A percentile compares a stretch with the other conserved stretches of the same genome.
These are phyloP conservation scores for Mandrillus leucophaeus DNA, from an alignment of 2,113 vertebrate genomes.

Conservation along the genomic window DNA sequence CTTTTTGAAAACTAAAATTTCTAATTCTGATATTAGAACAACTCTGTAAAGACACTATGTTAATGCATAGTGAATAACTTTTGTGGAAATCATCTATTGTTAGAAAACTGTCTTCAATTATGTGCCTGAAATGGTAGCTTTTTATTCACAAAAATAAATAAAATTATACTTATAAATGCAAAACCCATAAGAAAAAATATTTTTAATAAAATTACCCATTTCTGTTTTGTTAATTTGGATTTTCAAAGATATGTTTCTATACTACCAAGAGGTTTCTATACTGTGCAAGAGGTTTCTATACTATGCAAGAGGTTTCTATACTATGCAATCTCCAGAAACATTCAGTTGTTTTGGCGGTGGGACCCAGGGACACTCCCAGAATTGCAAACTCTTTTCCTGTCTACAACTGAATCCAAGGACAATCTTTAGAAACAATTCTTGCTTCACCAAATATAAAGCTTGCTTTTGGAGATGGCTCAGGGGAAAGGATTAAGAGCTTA, in stretches of 20 bases:
- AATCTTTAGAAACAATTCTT: conserved; percentile 77
- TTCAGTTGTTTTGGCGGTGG: conserved; percentile 39
- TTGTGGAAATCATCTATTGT: conserved; percentile 5
- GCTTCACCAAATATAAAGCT: conserved; percentile 68
- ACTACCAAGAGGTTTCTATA: not conserved
- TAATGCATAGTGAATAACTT: not conserved
- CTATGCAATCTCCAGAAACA: conserved; percentile 40
- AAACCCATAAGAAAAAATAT: conserved; percentile 32
- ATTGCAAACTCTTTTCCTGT: conserved; percentile 72
- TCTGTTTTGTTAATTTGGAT: conserved; percentile 35
- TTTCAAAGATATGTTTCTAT: conserved; percentile 40
- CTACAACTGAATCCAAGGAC: conserved; percentile 73
- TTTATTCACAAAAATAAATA: conserved; percentile 44
- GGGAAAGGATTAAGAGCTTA: conserved; percentile 80
- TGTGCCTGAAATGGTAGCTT: not conserved
- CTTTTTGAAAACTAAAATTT: conserved; percentile 58
- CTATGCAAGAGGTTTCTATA: not conserved
- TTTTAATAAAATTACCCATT: conserved; percentile 18
- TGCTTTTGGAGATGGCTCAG: conserved; percentile 76
- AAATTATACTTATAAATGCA: conserved; percentile 45
- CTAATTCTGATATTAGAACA: conserved; percentile 20
- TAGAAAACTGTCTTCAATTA: conserved; percentile 38
- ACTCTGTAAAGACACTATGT: conserved; percentile 9
- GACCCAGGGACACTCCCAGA: conserved; percentile 62
- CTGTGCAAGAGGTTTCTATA: not conserved